Conservation (phyloP, 1,140 invertebrate species). For the Trichomalopsis sarcophagae region DNA sequence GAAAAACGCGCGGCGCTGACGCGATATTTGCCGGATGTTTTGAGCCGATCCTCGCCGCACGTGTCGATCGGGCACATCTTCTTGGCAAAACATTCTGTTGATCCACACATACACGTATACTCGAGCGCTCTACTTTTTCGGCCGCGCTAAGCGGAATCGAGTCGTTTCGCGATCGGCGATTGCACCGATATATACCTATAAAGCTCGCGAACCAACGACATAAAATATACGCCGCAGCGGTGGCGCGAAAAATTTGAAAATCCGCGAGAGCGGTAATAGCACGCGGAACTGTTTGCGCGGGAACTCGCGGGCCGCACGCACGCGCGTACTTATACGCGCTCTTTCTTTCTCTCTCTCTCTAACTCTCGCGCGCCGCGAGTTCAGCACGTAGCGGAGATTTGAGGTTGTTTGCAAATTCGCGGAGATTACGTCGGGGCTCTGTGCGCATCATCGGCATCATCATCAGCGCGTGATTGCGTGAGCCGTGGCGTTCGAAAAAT, state of each 20-base stretch:
- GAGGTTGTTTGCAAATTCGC: conserved; percentile 65
- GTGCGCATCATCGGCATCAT: conserved; percentile 57
- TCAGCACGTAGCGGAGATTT: conserved; percentile 73
- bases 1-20: background rate
- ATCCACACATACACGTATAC: no score
- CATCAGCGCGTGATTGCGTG: conserved; percentile 55
- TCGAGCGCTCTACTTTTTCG: background rate
- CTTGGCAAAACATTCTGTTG: conserved; percentile 15
- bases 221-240: no score
- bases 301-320: background rate
- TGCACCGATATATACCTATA: no score
- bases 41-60: background rate
- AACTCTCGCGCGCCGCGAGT: conserved; percentile 60
- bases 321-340: conserved; percentile 54
- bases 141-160: no score
- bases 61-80: conserved; percentile 33
- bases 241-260: background rate
- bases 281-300: conserved; percentile 32
- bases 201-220: no score
- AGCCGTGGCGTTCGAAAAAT: background rate
- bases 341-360: background rate
- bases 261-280: conserved; percentile 47
- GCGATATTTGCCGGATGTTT: conserved; percentile 29
- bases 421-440: conserved; percentile 46
- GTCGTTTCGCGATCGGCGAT: no score